These are phyloP conservation scores for Ormyrus pomaceus DNA, from an alignment of 2,888 invertebrate genomes.

Conservation along the genomic window DNA sequence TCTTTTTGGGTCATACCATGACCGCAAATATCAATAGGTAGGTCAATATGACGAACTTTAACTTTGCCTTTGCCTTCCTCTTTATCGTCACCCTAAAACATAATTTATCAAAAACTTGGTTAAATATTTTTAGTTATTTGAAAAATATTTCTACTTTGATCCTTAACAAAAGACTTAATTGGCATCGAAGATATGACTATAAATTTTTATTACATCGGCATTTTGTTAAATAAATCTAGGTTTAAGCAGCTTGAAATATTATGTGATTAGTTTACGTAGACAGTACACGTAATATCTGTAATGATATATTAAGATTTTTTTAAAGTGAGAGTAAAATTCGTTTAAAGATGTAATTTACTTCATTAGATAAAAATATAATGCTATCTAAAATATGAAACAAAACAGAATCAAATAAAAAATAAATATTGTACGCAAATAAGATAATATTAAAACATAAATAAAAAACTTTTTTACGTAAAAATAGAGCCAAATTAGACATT, in stretches of 20 bases:
- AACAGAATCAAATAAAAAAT: slow-evolving; percentile 2
- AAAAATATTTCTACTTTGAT: not conserved
- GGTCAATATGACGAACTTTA: slow-evolving; percentile 87
- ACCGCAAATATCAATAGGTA: slow-evolving; percentile 88
- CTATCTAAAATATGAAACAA: slow-evolving; percentile 45
- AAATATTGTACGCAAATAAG: not conserved
- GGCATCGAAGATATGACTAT: no score
- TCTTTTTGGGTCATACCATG: slow-evolving; percentile 85
- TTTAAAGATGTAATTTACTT: slow-evolving; percentile 9
- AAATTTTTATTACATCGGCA: no score
- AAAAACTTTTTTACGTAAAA: slow-evolving; percentile 1
- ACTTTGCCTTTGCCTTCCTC: slow-evolving; percentile 87
- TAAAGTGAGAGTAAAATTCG: slow-evolving; percentile 19
- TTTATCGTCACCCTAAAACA: slow-evolving; percentile 73
- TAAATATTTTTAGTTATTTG: not conserved
- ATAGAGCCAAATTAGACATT: slow-evolving; percentile 45
- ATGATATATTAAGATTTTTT: not conserved
- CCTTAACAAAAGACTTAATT: no score
- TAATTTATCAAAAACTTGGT: slow-evolving; percentile 7
- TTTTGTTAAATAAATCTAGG: no score
- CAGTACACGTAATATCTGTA: no score
- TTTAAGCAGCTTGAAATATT: not conserved
- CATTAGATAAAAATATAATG: slow-evolving; percentile 51
- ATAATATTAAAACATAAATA: no score
- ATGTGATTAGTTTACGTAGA: not conserved